Evolutionary conservation across 1,140 invertebrate species (phyloP), one percentile per base, ranked within the genome.

Genomic region (Bemisia tabaci): DNA sequence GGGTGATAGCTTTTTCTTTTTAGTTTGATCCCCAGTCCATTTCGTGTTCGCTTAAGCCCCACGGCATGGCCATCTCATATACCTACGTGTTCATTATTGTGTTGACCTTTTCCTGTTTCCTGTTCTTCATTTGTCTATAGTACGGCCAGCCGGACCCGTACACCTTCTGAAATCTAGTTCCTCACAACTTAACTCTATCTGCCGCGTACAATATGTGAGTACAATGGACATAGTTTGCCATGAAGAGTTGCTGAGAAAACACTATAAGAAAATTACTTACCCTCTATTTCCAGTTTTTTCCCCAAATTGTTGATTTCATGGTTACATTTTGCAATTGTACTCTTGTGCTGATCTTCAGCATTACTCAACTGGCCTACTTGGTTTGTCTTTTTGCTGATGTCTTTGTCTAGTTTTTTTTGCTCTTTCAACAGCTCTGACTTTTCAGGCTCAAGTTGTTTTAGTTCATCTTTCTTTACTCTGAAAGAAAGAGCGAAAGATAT

Each of bases 341-440:
- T 69, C 27, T 73, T 69, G 66, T 78, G 69, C 39, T 72, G 71
- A 65, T 76, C 72, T 70, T 77, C 72, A 69, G 76, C 75, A 63
- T 74, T 68, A 58, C 73, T 71, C 21, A 80, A 69, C 67, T 76
- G 70, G 2, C 76, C 77, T 12, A 79, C 67, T 26, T 74, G 67
- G 12, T 72, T 69, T 67, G 77, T 73, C 59, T 70, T 68, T 26
- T 72, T 72, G 66, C 73, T 73, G 25, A 77, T 71, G 48, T 67
- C 62, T 25, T 67, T 66, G 48, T 65, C 64, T 26, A 68, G 68
- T 70, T 68, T 61, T 27, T 73, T 68, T 65, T 74, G 68, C 68
- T 72, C 62, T 62, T 33, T 65, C 25, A 64, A 58, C 76, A 78
- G 2, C 71, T 69, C 70, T 76, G 73, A 75, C 64, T 76, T 65